These are phyloP conservation scores for Phyllotis vaccarum DNA, from an alignment of 2,797 vertebrate species.

Conservation along the genomic window DNA sequence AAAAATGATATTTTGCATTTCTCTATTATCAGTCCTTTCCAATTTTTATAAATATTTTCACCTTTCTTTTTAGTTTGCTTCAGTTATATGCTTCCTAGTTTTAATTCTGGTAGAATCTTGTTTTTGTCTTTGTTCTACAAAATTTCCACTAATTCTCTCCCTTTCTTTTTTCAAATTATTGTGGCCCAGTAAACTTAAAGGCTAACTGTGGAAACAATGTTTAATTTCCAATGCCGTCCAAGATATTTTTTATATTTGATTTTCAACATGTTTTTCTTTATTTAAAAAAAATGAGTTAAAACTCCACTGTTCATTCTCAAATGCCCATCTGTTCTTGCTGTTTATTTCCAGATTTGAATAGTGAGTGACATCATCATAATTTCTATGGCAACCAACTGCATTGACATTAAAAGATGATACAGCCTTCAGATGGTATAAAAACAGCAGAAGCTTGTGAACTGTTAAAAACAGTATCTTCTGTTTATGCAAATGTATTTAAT, in stretches of 20 bases:
- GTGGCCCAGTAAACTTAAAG: background rate
- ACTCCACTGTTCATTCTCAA: conserved; percentile 75
- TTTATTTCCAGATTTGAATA: conserved; percentile 82
- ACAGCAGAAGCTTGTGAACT: conserved; percentile 79
- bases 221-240: background rate
- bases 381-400: conserved; percentile 80
- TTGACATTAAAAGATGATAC: conserved; percentile 80
- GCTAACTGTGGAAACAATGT: background rate
- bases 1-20: background rate
- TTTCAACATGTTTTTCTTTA: conserved; percentile 75
- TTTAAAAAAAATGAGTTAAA: conserved; percentile 80
- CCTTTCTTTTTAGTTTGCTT: background rate
- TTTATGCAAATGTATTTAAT: conserved; percentile 75
- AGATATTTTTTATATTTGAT: conserved; percentile 38
- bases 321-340: conserved; percentile 84
- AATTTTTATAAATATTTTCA: background rate
- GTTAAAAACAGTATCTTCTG: conserved; percentile 61
- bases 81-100: background rate
- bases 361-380: conserved; percentile 82
- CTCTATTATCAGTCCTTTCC: fast-evolving
- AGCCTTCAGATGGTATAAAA: conserved; percentile 78
- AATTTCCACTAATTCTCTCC: background rate
- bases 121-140: background rate
- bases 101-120: background rate
- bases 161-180: background rate